Base-by-base conservation (phyloP, 1,140 invertebrate species). In the Nomia melanderi region DNA sequence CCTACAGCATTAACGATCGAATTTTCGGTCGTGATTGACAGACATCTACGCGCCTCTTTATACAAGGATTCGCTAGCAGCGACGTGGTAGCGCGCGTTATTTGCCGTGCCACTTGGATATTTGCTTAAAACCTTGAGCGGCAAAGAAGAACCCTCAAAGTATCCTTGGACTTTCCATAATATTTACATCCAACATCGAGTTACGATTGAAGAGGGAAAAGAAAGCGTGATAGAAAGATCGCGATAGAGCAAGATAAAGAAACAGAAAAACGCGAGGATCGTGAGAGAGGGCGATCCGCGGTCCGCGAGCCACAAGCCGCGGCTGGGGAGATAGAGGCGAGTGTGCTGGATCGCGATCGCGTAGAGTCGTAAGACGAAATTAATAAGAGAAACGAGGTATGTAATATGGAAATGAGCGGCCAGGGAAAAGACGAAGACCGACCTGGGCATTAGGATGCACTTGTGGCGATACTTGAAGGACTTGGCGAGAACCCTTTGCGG, bases 181-280 rank as follows among this genome's bases (percentile, higher is more conserved):
- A 87, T 88, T 88, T 87, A 86, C 86, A 74, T 66, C 79, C 77
- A 85, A 86, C 81, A 86, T 81, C 66, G 76, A 73, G 83, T 85
- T 86, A 84, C 79, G 81, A 85, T 81, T 86, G 70, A 71, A 62
- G 72, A 70, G 64, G 63, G 56, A 56, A 77, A 50, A 76, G 65
- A 20, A 33, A 78, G 39, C 41, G 41, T 47, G 41, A 20, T 29
- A 25, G 25, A 44, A 27, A 76, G 44, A 56, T 20, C 8, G 70
- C 64, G 57, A 47, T n/a, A 36, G 54, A 27, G 23, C 9, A 9
- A 65, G 80, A 78, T 73, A 72, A 78, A 79, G 63, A 44, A 57
- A 29, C n/a, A 44, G 29, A 39, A 39, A 75, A 39, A 70, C 62
- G 64, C 14, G 23, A 63, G 44, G 80, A 82, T 79, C 77, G 77